A percentile compares a stretch with the other conserved stretches of the same genome.
phyloP scores from a whole-genome alignment of 2,113 vertebrate genomes.

The Corythornis madagascariensis region DNA sequence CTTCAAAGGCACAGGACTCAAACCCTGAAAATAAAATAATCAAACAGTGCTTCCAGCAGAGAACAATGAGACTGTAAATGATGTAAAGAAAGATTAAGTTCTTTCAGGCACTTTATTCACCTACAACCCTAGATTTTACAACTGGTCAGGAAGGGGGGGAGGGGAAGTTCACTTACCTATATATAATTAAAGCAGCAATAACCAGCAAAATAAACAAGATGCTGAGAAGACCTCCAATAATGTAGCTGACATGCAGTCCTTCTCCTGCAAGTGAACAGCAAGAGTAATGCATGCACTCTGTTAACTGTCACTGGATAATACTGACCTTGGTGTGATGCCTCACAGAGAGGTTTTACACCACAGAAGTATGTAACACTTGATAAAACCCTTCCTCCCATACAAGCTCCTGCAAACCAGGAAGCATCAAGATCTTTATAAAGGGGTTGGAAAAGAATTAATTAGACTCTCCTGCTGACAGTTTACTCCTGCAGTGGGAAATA shows the following conservation, averaged over 20 bases:
- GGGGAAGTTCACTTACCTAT: constrained; percentile 79
- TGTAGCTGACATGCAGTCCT: constrained; percentile 92
- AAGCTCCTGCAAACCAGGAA: neutral
- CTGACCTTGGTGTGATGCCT: neutral
- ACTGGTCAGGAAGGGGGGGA: neutral
- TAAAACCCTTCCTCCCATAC: neutral
- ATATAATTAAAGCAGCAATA: constrained; percentile 90
- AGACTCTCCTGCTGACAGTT: neutral
- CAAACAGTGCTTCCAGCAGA: neutral
- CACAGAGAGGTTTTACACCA: neutral
- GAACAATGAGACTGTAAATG: neutral
- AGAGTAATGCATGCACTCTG: neutral
- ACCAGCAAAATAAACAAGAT: constrained; percentile 90
- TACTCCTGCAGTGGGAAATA: neutral
- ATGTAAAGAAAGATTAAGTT: neutral
- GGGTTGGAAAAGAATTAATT: neutral
- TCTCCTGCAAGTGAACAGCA: constrained; percentile 79
- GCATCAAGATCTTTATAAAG: neutral
- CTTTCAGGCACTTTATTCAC: neutral
- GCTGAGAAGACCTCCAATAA: constrained; percentile 91
- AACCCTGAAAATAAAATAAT: neutral
- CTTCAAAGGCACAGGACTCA: neutral
- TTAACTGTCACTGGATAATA: neutral
- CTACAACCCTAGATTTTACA: neutral
- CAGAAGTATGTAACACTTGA: neutral